phyloP scores from a whole-genome alignment of 2,888 invertebrate genomes.

The Brachyopa scutellaris region DNA sequence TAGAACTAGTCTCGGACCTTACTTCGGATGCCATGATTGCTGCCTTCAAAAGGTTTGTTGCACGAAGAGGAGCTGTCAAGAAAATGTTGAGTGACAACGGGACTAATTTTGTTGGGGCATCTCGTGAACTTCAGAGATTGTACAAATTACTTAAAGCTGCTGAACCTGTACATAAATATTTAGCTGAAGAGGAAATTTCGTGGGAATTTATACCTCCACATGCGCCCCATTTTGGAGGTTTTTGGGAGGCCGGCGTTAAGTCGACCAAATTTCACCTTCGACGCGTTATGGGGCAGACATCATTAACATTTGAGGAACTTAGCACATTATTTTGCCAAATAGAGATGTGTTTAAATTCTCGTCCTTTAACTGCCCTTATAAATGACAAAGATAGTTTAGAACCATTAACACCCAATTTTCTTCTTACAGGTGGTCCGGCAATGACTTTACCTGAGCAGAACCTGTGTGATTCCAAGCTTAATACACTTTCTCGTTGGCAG shows the following conservation, averaged over 20 bases:
- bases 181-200: neutral
- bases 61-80: neutral
- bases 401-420: neutral
- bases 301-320: no score
- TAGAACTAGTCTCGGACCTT: conserved; percentile 9
- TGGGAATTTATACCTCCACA: no score
- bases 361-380: no score
- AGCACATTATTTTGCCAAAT: no score
- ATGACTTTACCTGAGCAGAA: neutral
- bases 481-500: no score
- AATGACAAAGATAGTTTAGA: conserved; percentile 2
- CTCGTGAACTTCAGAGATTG: neutral
- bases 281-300: no score
- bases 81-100: neutral
- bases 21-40: neutral
- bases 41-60: neutral
- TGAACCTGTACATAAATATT: neutral
- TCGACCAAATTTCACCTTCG: no score
- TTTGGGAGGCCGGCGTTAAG: no score
- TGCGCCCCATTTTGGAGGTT: no score
- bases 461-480: no score
- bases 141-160: neutral
- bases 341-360: no score
- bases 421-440: neutral
- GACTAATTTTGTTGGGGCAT: neutral